These are phyloP conservation scores for Drosophila niveifrons DNA, from an alignment of 2,888 invertebrate genomes.

Conservation along the genomic window DNA sequence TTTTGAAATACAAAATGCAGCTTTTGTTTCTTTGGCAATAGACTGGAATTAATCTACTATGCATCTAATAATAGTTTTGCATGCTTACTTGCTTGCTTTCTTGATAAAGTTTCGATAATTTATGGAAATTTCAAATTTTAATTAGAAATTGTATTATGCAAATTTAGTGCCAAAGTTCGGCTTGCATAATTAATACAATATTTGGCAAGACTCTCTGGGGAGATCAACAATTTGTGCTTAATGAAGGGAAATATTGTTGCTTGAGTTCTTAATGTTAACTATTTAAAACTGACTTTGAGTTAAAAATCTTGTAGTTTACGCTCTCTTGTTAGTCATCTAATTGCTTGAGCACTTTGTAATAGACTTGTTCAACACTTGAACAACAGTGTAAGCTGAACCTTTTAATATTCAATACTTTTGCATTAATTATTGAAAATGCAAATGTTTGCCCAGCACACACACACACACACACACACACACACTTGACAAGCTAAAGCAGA, in stretches of 20 bases:
- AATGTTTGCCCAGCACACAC: conserved; percentile 65
- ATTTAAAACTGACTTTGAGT: background rate
- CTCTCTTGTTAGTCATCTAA: background rate
- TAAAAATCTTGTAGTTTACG: background rate
- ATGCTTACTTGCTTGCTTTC: background rate
- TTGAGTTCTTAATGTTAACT: background rate
- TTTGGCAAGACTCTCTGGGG: background rate
- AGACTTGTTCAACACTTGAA: conserved; percentile 28
- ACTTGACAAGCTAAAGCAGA: conserved; percentile 43
- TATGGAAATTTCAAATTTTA: conserved; percentile 5
- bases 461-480: conserved; percentile 20
- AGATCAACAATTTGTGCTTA: background rate
- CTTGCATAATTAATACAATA: conserved; percentile 28
- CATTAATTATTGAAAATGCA: conserved; percentile 77
- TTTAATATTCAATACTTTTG: conserved; percentile 67
- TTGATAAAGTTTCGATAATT: background rate
- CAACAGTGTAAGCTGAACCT: conserved; percentile 17
- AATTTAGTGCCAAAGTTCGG: conserved; percentile 2
- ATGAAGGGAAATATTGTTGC: background rate
- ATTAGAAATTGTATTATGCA: conserved; percentile 24
- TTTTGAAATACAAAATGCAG: background rate
- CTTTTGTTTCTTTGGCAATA: background rate
- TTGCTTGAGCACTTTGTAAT: conserved; percentile 29
- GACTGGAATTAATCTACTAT: background rate
- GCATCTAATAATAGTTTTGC: background rate